phyloP scores from a whole-genome alignment of 2,797 vertebrate species.

The Labeo calbasu region DNA sequence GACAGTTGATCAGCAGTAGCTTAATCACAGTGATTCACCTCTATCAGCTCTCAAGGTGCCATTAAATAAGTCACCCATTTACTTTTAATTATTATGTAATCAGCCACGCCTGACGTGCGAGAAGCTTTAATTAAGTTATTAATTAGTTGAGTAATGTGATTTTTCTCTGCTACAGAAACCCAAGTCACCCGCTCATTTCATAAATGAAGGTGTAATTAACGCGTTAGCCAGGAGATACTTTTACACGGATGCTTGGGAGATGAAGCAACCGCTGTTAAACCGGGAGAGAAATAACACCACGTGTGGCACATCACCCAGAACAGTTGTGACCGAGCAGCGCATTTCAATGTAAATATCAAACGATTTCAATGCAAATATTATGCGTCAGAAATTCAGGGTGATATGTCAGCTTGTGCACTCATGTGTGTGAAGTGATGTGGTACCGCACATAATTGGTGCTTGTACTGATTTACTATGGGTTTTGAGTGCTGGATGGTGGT shows the following conservation, averaged over 20 bases:
- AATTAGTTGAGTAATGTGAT: constrained; percentile 81
- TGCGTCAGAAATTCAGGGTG: background rate
- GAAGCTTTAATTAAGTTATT: constrained; percentile 83
- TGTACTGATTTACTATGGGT: constrained; percentile 7
- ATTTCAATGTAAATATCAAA: constrained; percentile 27
- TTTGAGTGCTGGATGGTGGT: constrained; percentile 9
- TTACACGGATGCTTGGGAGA: background rate
- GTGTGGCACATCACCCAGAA: constrained; percentile 4
- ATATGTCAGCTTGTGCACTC: constrained; percentile 4
- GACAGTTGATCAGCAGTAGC: constrained; percentile 42
- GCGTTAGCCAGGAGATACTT: constrained; percentile 51
- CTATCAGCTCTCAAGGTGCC: constrained; percentile 72
- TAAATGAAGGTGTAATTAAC: constrained; percentile 60
- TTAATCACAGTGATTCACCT: constrained; percentile 54
- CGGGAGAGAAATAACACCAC: background rate
- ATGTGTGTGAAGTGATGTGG: background rate
- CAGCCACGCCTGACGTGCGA: constrained; percentile 76
- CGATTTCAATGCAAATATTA: background rate
- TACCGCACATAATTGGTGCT: background rate
- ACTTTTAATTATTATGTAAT: constrained; percentile 83
- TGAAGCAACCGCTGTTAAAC: background rate
- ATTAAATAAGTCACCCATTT: constrained; percentile 80
- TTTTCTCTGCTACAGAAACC: constrained; percentile 74
- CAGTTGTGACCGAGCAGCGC: background rate
- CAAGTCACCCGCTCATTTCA: constrained; percentile 64